These are phyloP conservation scores for Hormaphis cornu DNA, from an alignment of 1,140 invertebrate genomes.

Conservation along the genomic window DNA sequence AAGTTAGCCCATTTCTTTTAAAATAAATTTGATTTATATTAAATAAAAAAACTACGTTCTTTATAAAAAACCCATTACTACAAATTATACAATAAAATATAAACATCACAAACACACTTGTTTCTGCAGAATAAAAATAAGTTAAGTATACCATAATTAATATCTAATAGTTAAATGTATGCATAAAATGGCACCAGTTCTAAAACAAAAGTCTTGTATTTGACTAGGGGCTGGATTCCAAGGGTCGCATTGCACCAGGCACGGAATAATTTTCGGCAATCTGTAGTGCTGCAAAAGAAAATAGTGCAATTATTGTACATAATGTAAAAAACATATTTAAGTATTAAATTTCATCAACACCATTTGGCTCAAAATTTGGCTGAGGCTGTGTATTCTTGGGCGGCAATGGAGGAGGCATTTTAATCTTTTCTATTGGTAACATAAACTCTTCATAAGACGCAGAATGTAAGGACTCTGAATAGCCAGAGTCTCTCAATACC, in stretches of 20 bases:
- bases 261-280: conserved; percentile 12
- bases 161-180: conserved; percentile 4
- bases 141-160: conserved; percentile 1
- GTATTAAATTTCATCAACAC: not conserved
- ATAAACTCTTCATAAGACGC: conserved; percentile 29
- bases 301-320: not conserved
- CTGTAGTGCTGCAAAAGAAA: not conserved
- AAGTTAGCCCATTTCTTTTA: too few species aligned
- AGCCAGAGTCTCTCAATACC: not conserved
- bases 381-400: conserved; percentile 5
- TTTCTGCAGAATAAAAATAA: conserved; percentile 15
- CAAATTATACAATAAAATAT: not conserved
- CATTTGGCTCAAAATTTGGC: not conserved
- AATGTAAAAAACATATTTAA: not conserved
- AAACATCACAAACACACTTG: conserved; percentile 15
- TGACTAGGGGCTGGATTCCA: conserved; percentile 25
- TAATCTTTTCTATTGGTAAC: not conserved
- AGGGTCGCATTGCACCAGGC: not conserved
- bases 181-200: conserved; percentile 18
- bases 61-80: too few species aligned
- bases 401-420: conserved; percentile 2
- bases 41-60: too few species aligned
- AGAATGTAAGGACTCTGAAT: conserved; percentile 21
- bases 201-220: conserved; percentile 5
- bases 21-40: too few species aligned